Evolutionary conservation across 2,113 vertebrate species (phyloP), one percentile per base, ranked within the genome.

Genomic region (Bufo bufo): DNA sequence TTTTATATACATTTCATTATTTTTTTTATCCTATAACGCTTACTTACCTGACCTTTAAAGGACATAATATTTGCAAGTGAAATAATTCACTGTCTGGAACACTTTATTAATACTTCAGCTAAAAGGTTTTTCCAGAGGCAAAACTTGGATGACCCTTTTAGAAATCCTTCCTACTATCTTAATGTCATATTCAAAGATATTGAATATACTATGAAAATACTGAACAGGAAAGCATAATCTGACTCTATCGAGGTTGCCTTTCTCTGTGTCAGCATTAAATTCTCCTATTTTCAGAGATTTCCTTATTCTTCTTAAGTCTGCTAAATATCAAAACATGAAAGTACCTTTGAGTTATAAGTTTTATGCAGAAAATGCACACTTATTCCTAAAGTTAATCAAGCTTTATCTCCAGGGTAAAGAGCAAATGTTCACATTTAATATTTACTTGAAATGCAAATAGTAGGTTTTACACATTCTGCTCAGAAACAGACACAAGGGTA

Each of bases 301-400:
- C 61, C 47, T 12, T 87, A 45, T 61, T 63, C 66, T 80, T 83
- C 80, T 83, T 58, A 88, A 88, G 56, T 65, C 79, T 77, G 43
- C 63, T 86, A 50, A 83, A 82, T 63, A 82, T 88, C 86, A 88
- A 88, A 56, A 88, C 56, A 88, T 88, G 69, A 88, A 83, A 88
- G 86, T 33, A 50, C 19, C 79, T 88, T 88, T 88, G 86, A 83
- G 82, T 63, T 88, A 56, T 54, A 83, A 82, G 45, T 88, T 75
- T 77, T 63, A 82, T 77, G 86, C 69, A 77, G 56, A 82, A 66
- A 81, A 72, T 87, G 65, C 58, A 87, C 77, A 81, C 33, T 61
- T 82, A 49, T 71, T 71, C 43, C 45, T 82, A 82, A 87, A 75
- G 43, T 72, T 82, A 87, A 82, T 75, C 49, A 23, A 65, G 86